A percentile compares a stretch with the other conserved stretches of the same genome.
Evolutionary conservation across 2,113 vertebrate genomes (phyloP).

Genomic region (Dromiciops gliroides): DNA sequence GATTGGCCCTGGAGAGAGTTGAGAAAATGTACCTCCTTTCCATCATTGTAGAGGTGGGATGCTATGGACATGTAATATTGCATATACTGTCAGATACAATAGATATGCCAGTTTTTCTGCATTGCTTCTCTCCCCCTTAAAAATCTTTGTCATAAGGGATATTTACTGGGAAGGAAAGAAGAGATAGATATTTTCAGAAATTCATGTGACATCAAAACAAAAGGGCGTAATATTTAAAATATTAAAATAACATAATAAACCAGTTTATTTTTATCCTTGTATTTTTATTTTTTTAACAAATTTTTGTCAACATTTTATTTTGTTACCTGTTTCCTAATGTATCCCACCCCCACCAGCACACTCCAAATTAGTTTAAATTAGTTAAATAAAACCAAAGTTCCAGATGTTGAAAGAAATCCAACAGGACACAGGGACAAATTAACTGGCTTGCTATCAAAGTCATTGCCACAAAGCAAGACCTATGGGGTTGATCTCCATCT

Average conservation of each 20-base stretch:
- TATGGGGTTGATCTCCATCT: accelerated
- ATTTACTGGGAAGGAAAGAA: not conserved
- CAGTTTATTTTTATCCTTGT: not conserved
- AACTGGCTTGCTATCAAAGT: not conserved
- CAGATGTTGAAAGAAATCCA: not conserved
- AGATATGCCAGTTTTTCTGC: not conserved
- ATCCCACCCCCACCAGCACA: not conserved
- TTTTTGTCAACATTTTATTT: not conserved
- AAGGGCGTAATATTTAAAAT: not conserved
- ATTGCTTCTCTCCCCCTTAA: not conserved
- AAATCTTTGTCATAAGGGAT: not conserved
- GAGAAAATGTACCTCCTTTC: not conserved
- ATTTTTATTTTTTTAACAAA: not conserved
- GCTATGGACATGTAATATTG: not conserved
- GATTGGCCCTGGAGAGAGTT: not conserved
- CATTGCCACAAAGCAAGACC: not conserved
- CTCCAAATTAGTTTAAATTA: too few species aligned
- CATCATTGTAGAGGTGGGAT: not conserved
- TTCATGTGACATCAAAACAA: not conserved
- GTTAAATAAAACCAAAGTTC: not conserved
- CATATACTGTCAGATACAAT: not conserved
- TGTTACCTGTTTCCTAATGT: not conserved
- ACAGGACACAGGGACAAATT: not conserved
- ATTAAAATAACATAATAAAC: not conserved
- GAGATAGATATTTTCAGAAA: not conserved